Percentiles rank a stretch among this genome's conserved stretches.
phyloP scores from a whole-genome alignment of 2,888 invertebrate species.

The Philopedon plagiatum region DNA sequence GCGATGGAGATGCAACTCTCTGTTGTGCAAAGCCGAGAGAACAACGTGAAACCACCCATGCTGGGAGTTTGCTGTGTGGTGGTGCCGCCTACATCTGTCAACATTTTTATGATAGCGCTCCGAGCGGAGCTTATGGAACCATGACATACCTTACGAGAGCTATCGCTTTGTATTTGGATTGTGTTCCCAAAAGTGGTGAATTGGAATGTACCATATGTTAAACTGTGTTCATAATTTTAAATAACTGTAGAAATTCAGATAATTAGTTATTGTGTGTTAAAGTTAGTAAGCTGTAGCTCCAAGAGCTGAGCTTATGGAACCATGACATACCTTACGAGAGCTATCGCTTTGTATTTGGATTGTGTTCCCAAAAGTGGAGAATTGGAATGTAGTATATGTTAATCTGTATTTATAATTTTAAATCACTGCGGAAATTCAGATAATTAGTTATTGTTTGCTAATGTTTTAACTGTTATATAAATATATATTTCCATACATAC shows the following conservation, averaged over 20 bases:
- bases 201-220: constrained; percentile 86
- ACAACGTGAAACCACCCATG: constrained; percentile 73
- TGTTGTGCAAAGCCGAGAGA: constrained; percentile 90
- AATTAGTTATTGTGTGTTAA: no score
- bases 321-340: constrained; percentile 95
- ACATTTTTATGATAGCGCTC: constrained; percentile 98
- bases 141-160: constrained; percentile 96
- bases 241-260: neutral
- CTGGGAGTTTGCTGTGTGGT: constrained; percentile 83
- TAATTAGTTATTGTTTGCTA: no score
- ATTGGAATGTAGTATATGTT: constrained; percentile 85
- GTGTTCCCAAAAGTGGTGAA: constrained; percentile 83
- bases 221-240: constrained; percentile 35
- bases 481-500: no score
- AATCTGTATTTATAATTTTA: constrained; percentile 55
- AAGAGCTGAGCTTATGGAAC: constrained; percentile 98
- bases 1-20: constrained; percentile 92
- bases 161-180: constrained; percentile 81
- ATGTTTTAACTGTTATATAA: no score
- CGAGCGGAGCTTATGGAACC: constrained; percentile 97
- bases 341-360: constrained; percentile 82
- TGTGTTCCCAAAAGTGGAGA: constrained; percentile 84
- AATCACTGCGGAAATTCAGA: no score
- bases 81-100: constrained; percentile 97
- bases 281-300: no score